Evolutionary conservation across 2,113 vertebrate genomes (phyloP).

Genomic region (Mus spicilegus): DNA sequence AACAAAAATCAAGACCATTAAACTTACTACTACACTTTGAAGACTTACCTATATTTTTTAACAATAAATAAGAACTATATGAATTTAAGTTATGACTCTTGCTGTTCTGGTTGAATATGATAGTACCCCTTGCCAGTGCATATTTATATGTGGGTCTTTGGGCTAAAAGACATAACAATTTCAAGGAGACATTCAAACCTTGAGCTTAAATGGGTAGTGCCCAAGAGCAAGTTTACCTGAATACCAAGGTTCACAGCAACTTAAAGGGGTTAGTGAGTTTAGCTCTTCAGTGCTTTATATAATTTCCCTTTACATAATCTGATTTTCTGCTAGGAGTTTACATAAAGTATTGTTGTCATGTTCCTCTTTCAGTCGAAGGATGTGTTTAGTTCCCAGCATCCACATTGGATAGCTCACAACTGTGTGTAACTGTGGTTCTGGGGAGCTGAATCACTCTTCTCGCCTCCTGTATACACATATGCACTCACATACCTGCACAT

Average conservation of each 20-base stretch:
- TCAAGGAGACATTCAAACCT: constrained; percentile 2
- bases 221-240: constrained; percentile 21
- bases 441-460: neutral
- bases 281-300: neutral
- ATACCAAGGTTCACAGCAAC: neutral
- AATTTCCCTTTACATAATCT: neutral
- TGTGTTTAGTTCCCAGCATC: neutral
- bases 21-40: neutral
- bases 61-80: neutral
- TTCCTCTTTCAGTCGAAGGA: neutral
- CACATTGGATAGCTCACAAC: neutral
- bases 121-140: neutral
- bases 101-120: neutral
- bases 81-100: neutral
- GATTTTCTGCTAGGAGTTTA: neutral
- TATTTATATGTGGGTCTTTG: neutral
- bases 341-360: neutral
- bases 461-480: neutral
- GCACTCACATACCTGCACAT: too few relatives aligned
- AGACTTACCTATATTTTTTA: neutral
- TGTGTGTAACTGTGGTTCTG: neutral
- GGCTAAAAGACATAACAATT: neutral
- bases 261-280: constrained; percentile 21
- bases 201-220: constrained; percentile 1
- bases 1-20: neutral